phyloP scores from a whole-genome alignment of 1,140 invertebrate species.

The Tetramorium alpestre region DNA sequence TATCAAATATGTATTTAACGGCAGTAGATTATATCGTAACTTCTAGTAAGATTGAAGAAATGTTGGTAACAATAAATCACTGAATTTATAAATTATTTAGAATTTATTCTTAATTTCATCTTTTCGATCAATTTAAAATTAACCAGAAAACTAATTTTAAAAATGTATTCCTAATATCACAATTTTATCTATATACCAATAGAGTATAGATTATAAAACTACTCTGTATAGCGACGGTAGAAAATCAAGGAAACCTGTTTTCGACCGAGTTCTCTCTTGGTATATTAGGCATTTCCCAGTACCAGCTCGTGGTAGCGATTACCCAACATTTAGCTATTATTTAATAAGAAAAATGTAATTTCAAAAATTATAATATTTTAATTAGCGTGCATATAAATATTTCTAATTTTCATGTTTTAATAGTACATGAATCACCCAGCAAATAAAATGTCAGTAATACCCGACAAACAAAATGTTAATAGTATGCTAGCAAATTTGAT shows the following conservation, averaged over 20 bases:
- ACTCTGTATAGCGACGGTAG: background rate
- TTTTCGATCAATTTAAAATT: background rate
- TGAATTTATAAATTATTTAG: background rate
- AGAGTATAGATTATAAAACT: background rate
- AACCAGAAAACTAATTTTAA: background rate
- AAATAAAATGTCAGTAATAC: slow-evolving; percentile 1
- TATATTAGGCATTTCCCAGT: background rate
- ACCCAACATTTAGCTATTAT: background rate
- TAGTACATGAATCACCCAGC: background rate
- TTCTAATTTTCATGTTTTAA: background rate
- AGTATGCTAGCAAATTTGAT: background rate
- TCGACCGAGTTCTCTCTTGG: background rate
- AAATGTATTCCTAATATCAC: background rate
- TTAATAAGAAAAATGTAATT: background rate
- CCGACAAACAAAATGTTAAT: background rate
- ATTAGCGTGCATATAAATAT: background rate
- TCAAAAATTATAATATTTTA: background rate
- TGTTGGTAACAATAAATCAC: background rate
- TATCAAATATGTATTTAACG: background rate
- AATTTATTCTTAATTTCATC: background rate
- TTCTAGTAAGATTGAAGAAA: background rate
- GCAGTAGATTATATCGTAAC: background rate
- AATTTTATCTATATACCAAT: no score
- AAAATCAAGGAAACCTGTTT: background rate
- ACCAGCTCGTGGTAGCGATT: background rate